These are phyloP conservation scores for Phortica magna DNA, from an alignment of 2,888 invertebrate species.

Conservation along the genomic window DNA sequence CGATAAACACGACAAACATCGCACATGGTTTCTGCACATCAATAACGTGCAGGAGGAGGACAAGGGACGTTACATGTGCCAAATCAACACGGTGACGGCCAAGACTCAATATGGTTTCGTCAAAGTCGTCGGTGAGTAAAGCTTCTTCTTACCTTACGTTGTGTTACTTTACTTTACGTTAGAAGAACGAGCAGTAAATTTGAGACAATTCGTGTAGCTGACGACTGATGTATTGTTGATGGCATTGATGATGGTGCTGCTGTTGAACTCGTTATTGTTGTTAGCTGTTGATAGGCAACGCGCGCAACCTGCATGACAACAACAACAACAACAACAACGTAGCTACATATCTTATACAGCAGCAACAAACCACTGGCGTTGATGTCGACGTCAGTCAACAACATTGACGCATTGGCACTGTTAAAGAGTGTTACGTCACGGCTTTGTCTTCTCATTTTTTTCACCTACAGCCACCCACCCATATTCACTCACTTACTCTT, in stretches of 20 bases:
- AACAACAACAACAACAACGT: neutral
- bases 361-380: neutral
- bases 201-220: neutral
- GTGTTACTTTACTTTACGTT: neutral
- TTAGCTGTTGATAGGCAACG: constrained; percentile 6
- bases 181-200: neutral
- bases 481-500: neutral
- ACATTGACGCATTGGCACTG: constrained; percentile 30
- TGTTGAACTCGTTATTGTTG: no score
- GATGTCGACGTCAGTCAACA: constrained; percentile 10
- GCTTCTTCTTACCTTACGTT: neutral
- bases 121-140: constrained; percentile 90
- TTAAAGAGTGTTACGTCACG: constrained; percentile 1
- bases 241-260: neutral
- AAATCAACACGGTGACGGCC: constrained; percentile 94
- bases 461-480: neutral
- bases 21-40: constrained; percentile 96
- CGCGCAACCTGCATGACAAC: neutral
- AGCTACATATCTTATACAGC: neutral
- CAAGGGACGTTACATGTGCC: constrained; percentile 95
- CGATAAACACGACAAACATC: constrained; percentile 88
- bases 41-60: constrained; percentile 94
- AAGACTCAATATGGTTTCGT: constrained; percentile 95
- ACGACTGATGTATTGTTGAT: constrained; percentile 3
- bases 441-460: no score